These are phyloP conservation scores for Poeciliopsis prolifica DNA, from an alignment of 2,113 vertebrate genomes.

Conservation along the genomic window DNA sequence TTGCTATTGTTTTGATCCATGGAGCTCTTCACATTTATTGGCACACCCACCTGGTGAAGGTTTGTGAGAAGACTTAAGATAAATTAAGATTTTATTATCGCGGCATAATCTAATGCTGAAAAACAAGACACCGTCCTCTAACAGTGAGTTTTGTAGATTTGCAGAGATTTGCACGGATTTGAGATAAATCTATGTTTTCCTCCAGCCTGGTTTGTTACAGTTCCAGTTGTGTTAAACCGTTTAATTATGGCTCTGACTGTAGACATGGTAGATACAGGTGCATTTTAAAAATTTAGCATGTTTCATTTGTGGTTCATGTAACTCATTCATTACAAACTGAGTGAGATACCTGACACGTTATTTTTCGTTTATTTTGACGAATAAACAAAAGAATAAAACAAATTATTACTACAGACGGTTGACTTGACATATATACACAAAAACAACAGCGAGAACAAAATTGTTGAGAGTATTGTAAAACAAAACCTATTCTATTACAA, in stretches of 20 bases:
- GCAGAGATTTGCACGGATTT: not conserved
- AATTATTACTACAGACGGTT: not conserved
- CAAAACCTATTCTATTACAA: too few relatives aligned
- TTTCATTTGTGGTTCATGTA: not conserved
- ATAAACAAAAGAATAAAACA: not conserved
- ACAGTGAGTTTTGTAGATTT: not conserved
- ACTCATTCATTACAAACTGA: not conserved
- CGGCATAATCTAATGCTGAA: not conserved
- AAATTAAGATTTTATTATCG: not conserved
- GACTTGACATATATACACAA: not conserved
- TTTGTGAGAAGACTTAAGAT: not conserved
- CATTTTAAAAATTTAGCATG: not conserved
- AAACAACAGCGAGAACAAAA: too few relatives aligned
- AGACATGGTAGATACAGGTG: not conserved
- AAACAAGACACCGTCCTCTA: not conserved
- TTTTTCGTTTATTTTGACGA: not conserved
- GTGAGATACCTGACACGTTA: not conserved
- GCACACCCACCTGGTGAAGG: not conserved
- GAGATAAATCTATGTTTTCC: not conserved
- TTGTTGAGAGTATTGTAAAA: not conserved
- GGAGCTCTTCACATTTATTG: not conserved
- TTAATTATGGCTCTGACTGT: not conserved
- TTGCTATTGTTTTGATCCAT: not conserved
- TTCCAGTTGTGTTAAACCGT: not conserved
- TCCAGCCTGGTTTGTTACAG: not conserved